A percentile compares a stretch with the other conserved stretches of the same genome.
phyloP scores from a whole-genome alignment of 2,113 vertebrate genomes.

The Zosterops hypoxanthus region DNA sequence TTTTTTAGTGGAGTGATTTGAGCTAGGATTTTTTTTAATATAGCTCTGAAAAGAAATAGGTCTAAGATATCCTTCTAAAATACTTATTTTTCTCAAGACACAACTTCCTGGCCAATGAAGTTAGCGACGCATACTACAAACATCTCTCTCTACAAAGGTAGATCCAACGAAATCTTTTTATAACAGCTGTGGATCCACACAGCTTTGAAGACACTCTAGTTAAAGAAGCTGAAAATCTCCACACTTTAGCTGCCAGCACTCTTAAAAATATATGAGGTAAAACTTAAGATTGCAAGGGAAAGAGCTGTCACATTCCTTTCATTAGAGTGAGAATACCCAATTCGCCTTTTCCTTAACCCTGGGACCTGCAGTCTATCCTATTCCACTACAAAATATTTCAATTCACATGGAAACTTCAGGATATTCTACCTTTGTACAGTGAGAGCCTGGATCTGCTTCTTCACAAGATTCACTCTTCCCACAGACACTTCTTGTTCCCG shows the following conservation, averaged over 20 bases:
- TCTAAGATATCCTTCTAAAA: background rate
- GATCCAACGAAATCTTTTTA: background rate
- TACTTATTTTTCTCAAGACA: background rate
- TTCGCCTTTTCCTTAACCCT: background rate
- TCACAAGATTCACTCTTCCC: slow-evolving; percentile 80
- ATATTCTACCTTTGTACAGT: slow-evolving; percentile 75
- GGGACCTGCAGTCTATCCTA: background rate
- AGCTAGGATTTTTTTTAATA: background rate
- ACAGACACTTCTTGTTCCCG: slow-evolving; percentile 84
- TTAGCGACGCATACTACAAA: background rate
- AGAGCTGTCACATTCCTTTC: background rate
- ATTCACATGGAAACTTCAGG: background rate
- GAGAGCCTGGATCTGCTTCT: slow-evolving; percentile 81
- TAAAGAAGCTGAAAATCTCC: background rate
- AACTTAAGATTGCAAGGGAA: background rate
- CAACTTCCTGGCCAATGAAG: background rate
- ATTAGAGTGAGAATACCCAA: background rate
- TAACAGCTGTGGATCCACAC: background rate
- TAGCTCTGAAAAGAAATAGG: background rate
- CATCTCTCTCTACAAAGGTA: background rate
- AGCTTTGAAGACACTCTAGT: background rate
- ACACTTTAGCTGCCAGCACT: background rate
- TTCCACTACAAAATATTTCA: background rate
- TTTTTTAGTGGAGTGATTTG: background rate
- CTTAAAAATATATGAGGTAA: background rate